Conservation (phyloP, 2,797 vertebrate species). For the Cheirogaleus major region DNA sequence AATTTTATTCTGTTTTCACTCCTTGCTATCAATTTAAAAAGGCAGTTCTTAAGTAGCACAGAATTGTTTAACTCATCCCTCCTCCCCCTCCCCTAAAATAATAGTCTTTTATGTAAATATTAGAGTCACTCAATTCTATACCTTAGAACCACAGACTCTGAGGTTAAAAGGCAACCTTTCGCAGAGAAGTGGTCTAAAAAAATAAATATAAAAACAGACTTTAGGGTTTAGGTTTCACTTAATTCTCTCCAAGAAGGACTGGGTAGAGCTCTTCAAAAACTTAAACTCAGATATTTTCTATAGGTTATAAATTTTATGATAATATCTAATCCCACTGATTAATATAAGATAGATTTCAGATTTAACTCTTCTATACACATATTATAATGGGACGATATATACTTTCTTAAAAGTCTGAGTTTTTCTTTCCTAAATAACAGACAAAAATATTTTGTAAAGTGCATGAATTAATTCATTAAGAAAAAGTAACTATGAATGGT, state of each 20-base stretch:
- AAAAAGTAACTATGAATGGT: background rate
- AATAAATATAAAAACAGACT: slow-evolving; percentile 47
- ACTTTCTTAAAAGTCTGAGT: slow-evolving; percentile 40
- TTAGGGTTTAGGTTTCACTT: slow-evolving; percentile 23
- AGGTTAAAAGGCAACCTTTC: slow-evolving; percentile 34
- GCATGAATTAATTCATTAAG: slow-evolving; percentile 29
- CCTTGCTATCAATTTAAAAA: background rate
- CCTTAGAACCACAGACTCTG: slow-evolving; percentile 4
- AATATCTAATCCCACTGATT: slow-evolving; percentile 35
- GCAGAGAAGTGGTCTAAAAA: slow-evolving; percentile 46
- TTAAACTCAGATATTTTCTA: background rate
- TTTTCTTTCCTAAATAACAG: slow-evolving; percentile 58
- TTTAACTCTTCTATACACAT: slow-evolving; percentile 26
- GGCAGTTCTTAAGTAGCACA: background rate
- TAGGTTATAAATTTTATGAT: slow-evolving; percentile 31
- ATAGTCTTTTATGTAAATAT: background rate
- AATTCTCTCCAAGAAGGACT: slow-evolving; percentile 36
- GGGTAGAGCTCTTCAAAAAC: slow-evolving; percentile 13
- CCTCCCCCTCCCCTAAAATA: background rate
- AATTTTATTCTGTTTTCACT: background rate
- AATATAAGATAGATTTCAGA: slow-evolving; percentile 16
- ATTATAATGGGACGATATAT: slow-evolving; percentile 16
- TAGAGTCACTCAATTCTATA: background rate
- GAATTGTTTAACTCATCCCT: background rate
- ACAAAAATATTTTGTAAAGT: slow-evolving; percentile 69